Percentiles rank a stretch among this genome's conserved stretches.
Conservation (phyloP, 2,888 invertebrate genomes). For the Taphrorychus bicolor region DNA sequence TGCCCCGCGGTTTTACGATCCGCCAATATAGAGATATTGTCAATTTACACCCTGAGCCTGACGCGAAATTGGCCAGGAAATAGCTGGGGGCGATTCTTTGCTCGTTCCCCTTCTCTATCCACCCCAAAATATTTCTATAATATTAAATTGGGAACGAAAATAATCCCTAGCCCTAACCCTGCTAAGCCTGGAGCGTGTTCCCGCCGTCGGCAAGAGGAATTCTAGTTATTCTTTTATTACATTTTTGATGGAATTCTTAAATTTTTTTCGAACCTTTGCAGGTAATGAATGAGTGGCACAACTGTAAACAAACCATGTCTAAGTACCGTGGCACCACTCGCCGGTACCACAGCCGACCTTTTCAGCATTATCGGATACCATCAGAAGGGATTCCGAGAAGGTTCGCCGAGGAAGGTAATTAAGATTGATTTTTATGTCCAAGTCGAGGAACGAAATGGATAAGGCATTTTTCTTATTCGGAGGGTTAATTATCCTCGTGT, state of each 20-base stretch:
- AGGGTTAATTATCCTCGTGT: background rate
- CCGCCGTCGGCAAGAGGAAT: background rate
- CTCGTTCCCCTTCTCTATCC: background rate
- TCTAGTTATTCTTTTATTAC: background rate
- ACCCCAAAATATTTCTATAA: constrained; percentile 12
- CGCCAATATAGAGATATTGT: background rate
- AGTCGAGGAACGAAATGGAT: background rate
- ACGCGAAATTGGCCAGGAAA: constrained; percentile 17
- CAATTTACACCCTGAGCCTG: background rate
- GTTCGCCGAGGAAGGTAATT: background rate
- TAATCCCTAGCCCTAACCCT: background rate
- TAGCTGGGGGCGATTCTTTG: constrained; percentile 15
- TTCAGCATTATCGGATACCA: background rate
- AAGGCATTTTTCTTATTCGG: background rate
- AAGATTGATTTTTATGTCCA: background rate
- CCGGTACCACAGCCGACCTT: background rate
- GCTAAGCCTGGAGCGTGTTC: background rate
- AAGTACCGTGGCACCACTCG: background rate
- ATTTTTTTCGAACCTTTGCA: background rate
- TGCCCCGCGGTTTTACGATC: background rate
- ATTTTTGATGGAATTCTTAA: background rate
- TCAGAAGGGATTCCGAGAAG: background rate
- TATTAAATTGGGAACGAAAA: constrained; percentile 21
- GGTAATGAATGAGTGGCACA: background rate
- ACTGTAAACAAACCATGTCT: background rate